Evolutionary conservation across 2,888 invertebrate genomes (phyloP).

Genomic region (Drosophila atripex): DNA sequence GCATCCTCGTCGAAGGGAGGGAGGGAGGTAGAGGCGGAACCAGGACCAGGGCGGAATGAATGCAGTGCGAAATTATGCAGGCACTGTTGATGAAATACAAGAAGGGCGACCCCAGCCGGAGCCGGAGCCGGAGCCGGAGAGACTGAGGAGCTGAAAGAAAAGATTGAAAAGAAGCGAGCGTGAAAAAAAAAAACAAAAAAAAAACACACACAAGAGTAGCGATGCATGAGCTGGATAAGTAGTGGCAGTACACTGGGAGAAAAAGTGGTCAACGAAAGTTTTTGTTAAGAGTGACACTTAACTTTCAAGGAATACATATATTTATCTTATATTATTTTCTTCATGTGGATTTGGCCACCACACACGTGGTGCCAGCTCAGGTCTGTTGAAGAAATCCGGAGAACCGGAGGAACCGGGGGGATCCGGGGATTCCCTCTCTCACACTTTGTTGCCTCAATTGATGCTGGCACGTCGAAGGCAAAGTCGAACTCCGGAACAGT

Average conservation of each 20-base stretch:
- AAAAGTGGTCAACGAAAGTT: not conserved
- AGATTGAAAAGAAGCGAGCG: conserved; percentile 32
- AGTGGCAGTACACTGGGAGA: conserved; percentile 7
- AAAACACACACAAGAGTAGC: conserved; percentile 17
- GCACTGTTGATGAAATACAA: conserved; percentile 71
- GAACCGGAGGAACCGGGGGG: too few species aligned
- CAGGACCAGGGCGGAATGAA: conserved; percentile 36
- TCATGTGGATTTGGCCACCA: conserved; percentile 5
- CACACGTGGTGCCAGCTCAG: conserved; percentile 23
- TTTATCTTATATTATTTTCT: not conserved
- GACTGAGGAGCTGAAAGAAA: conserved; percentile 24
- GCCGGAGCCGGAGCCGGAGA: not conserved
- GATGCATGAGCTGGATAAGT: conserved; percentile 39
- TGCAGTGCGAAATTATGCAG: conserved; percentile 74
- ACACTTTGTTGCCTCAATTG: conserved; percentile 73
- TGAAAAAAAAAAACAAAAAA: conserved; percentile 7
- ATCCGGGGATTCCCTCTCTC: conserved; percentile 30
- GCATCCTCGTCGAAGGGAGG: conserved; percentile 15
- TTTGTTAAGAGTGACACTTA: not conserved
- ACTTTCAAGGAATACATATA: too few species aligned
- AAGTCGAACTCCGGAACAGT: too few species aligned
- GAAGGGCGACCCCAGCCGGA: conserved; percentile 10
- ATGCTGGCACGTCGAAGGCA: conserved; percentile 51
- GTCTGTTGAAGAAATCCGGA: conserved; percentile 18
- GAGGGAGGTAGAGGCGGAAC: too few species aligned